Evolutionary conservation across 2,797 vertebrate species (phyloP).

Genomic region (Brachyrhaphis roseni): DNA sequence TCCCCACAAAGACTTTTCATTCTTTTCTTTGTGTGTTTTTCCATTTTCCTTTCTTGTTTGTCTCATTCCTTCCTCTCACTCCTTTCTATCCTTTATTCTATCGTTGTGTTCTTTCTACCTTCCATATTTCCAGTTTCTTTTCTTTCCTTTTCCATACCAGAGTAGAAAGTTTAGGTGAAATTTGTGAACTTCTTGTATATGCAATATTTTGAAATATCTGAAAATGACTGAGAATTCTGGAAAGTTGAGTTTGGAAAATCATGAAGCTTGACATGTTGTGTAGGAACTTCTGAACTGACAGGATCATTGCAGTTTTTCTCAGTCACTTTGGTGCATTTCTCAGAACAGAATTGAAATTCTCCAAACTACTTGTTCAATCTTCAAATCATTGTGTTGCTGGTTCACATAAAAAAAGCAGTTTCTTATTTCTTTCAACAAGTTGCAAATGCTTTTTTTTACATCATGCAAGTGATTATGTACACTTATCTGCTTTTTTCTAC

Average conservation of each 20-base stretch:
- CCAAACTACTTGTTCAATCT: too few relatives aligned
- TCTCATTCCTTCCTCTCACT: not conserved
- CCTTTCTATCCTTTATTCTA: not conserved
- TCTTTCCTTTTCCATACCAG: not conserved
- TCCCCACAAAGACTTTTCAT: not conserved
- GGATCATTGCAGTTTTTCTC: not conserved
- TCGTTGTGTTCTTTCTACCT: not conserved
- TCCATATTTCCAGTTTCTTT: not conserved
- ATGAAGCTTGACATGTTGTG: not conserved
- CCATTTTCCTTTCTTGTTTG: too few relatives aligned
- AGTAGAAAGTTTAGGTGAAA: not conserved
- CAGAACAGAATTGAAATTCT: too few relatives aligned
- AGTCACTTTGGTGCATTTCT: too few relatives aligned
- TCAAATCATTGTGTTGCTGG: too few relatives aligned
- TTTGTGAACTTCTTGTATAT: not conserved
- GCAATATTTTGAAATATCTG: not conserved
- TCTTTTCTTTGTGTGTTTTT: not conserved
- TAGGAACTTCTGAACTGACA: not conserved
- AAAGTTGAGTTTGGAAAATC: not conserved
- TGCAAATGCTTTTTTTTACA: too few relatives aligned
- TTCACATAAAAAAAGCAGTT: too few relatives aligned
- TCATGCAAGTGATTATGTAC: too few relatives aligned
- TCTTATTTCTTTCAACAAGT: too few relatives aligned
- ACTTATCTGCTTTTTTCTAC: too few relatives aligned
- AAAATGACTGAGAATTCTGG: not conserved